phyloP scores from a whole-genome alignment of 2,888 invertebrate species.

The Neoscelio sp. region DNA sequence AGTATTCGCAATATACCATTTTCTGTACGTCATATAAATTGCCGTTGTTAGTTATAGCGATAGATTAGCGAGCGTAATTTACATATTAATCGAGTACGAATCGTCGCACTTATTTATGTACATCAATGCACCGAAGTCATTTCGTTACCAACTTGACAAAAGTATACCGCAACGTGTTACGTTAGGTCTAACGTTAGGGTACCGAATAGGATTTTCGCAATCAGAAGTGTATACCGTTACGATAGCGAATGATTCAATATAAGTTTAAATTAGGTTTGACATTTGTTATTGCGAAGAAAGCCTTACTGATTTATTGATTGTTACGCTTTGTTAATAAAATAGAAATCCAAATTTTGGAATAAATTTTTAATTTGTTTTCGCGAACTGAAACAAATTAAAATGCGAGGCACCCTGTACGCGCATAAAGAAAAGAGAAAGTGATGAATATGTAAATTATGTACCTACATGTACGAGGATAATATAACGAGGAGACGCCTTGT shows the following conservation, averaged over 20 bases:
- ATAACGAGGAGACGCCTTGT: constrained; percentile 65
- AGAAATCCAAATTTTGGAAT: constrained; percentile 47
- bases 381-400: constrained; percentile 21
- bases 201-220: constrained; percentile 31
- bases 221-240: constrained; percentile 45
- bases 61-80: constrained; percentile 23
- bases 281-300: constrained; percentile 51
- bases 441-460: constrained; percentile 75
- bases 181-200: constrained; percentile 23
- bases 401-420: constrained; percentile 44
- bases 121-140: constrained; percentile 11
- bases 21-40: constrained; percentile 8
- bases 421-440: constrained; percentile 58
- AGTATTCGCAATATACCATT: no score
- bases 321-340: constrained; percentile 63
- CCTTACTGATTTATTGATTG: constrained; percentile 47
- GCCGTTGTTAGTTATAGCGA: constrained; percentile 21
- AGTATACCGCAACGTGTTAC: constrained; percentile 15
- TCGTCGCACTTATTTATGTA: constrained; percentile 18
- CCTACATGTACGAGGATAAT: constrained; percentile 71
- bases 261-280: constrained; percentile 28
- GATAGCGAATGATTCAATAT: constrained; percentile 34
- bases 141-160: constrained; percentile 19
- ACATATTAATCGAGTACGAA: constrained; percentile 14
- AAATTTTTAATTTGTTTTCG: constrained; percentile 37